These are phyloP conservation scores for Bugulina stolonifera DNA, from an alignment of 2,888 invertebrate genomes.

Conservation along the genomic window DNA sequence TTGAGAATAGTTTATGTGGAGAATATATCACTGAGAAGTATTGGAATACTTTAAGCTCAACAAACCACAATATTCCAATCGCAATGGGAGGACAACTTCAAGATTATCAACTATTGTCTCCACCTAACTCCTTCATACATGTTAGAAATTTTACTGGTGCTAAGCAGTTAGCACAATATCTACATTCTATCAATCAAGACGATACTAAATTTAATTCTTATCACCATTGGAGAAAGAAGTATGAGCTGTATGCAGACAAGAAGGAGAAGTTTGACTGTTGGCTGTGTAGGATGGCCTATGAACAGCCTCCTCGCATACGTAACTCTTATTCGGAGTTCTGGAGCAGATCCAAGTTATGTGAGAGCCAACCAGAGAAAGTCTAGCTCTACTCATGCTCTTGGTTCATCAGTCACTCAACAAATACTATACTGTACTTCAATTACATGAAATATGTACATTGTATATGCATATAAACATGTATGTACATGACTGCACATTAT, in stretches of 20 bases:
- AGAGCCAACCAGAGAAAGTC: no score
- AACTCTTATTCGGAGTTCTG: conserved; percentile 7
- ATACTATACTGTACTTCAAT: no score
- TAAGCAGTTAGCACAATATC: conserved; percentile 4
- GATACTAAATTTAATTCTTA: conserved; percentile 12
- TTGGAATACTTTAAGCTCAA: conserved; percentile 15
- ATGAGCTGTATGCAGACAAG: conserved; percentile 3
- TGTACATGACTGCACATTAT: no score
- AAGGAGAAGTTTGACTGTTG: conserved; percentile 14
- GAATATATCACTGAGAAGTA: conserved; percentile 20
- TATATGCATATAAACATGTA: no score
- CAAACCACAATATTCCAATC: not conserved
- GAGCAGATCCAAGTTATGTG: not conserved
- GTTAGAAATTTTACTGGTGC: conserved; percentile 17
- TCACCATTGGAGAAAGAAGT: conserved; percentile 1
- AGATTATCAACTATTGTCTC: not conserved
- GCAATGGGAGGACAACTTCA: conserved; percentile 1
- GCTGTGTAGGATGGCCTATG: conserved; percentile 13
- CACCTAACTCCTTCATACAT: conserved; percentile 9
- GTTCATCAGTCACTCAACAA: no score
- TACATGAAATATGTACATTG: no score
- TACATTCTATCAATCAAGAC: not conserved
- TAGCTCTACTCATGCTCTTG: no score
- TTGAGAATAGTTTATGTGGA: conserved; percentile 16
- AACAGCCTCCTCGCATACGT: not conserved